A percentile compares a stretch with the other conserved stretches of the same genome.
Conservation (phyloP, 2,888 invertebrate genomes). For the Himalopsyche tibetana region DNA sequence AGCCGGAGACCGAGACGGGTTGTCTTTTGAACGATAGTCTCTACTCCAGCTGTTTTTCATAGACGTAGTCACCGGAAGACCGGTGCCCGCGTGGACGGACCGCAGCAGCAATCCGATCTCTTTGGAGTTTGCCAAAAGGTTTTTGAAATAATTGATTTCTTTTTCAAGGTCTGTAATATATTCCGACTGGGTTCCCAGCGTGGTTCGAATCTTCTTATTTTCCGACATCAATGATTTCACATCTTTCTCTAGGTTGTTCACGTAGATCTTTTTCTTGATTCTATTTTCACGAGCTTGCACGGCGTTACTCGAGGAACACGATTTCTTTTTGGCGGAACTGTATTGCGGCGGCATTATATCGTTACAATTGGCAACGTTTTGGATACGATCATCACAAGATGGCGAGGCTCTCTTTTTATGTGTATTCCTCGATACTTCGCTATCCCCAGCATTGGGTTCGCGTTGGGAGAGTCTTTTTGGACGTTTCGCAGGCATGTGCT, state of each 20-base stretch:
- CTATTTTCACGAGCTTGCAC: slow-evolving; percentile 80
- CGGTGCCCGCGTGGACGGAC: slow-evolving; percentile 69
- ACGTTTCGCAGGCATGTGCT: slow-evolving; percentile 24
- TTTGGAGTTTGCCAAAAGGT: slow-evolving; percentile 76
- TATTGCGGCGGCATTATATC: background rate
- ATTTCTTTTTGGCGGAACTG: slow-evolving; percentile 41
- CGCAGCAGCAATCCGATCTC: slow-evolving; percentile 75
- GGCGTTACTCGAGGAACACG: slow-evolving; percentile 73
- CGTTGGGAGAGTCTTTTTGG: background rate
- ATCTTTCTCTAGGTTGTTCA: slow-evolving; percentile 77
- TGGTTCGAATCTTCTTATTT: slow-evolving; percentile 73
- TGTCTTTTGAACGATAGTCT: background rate
- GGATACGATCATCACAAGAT: slow-evolving; percentile 50
- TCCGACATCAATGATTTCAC: slow-evolving; percentile 71
- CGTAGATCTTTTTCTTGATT: slow-evolving; percentile 78
- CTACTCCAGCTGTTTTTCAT: slow-evolving; percentile 39
- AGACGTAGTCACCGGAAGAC: slow-evolving; percentile 54
- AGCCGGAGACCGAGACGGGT: background rate
- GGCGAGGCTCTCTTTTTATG: slow-evolving; percentile 41
- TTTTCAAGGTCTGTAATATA: slow-evolving; percentile 73
- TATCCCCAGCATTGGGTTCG: background rate
- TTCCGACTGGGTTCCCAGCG: slow-evolving; percentile 73
- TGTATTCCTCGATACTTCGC: background rate
- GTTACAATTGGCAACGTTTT: slow-evolving; percentile 8
- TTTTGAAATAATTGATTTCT: slow-evolving; percentile 77